Percentiles rank a stretch among this genome's conserved stretches.
Evolutionary conservation across 2,113 vertebrate genomes (phyloP).

Genomic region (Pygoscelis adeliae): DNA sequence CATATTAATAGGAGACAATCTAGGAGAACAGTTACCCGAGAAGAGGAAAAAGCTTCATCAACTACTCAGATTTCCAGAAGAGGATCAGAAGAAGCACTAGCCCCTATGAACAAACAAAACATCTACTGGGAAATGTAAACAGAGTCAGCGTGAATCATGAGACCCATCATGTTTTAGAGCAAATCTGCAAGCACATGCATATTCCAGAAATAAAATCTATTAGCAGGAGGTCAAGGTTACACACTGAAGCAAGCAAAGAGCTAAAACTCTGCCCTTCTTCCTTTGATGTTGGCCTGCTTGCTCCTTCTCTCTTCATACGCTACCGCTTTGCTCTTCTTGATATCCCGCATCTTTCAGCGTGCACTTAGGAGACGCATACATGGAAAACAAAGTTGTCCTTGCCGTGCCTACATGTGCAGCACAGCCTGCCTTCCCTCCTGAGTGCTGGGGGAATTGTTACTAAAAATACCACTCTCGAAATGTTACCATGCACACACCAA

Average conservation of each 20-base stretch:
- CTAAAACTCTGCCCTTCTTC: neutral
- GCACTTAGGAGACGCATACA: neutral
- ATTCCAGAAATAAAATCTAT: slow-evolving; percentile 57
- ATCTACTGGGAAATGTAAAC: slow-evolving; percentile 39
- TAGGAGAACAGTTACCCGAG: slow-evolving; percentile 24
- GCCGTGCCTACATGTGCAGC: neutral
- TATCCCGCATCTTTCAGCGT: neutral
- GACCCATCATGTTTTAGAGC: slow-evolving; percentile 21
- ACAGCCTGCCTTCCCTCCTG: slow-evolving; percentile 14
- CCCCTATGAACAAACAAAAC: slow-evolving; percentile 45
- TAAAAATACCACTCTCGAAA: neutral
- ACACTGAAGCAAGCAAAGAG: neutral
- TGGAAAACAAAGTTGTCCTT: neutral
- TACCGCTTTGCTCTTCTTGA: neutral
- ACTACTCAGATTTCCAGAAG: slow-evolving; percentile 40
- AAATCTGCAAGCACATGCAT: slow-evolving; percentile 24
- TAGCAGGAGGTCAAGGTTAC: slow-evolving; percentile 44
- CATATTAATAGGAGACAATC: slow-evolving; percentile 57
- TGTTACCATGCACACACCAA: neutral
- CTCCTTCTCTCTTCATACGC: neutral
- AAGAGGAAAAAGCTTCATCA: slow-evolving; percentile 44
- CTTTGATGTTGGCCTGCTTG: neutral
- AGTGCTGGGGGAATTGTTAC: neutral
- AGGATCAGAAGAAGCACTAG: slow-evolving; percentile 56
- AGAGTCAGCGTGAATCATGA: slow-evolving; percentile 40